Evolutionary conservation across 2,888 invertebrate genomes (phyloP).

Genomic region (Lissocephala sabroskyi): DNA sequence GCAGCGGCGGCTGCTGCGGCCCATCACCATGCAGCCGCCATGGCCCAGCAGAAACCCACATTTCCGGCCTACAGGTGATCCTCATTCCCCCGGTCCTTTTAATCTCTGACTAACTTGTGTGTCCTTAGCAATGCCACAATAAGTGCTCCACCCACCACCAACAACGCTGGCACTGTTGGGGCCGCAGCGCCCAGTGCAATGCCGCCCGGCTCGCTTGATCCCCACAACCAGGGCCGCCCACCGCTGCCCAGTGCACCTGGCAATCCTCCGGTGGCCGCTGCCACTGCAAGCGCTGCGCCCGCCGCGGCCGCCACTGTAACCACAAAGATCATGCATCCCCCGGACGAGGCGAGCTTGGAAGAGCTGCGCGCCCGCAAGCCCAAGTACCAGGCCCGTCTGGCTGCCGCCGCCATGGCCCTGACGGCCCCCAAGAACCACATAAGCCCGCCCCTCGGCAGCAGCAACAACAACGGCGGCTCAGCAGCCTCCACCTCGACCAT

Average conservation of each 20-base stretch:
- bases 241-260: conserved; percentile 20
- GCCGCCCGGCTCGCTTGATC: conserved; percentile 42
- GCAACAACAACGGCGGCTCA: conserved; percentile 24
- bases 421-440: conserved; percentile 24
- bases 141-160: conserved; percentile 81
- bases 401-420: conserved; percentile 42
- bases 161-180: conserved; percentile 70
- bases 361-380: conserved; percentile 83
- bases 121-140: conserved; percentile 80
- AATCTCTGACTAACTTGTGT: background rate
- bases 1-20: conserved; percentile 73
- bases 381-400: conserved; percentile 77
- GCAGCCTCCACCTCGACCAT: conserved; percentile 73
- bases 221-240: conserved; percentile 47
- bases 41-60: conserved; percentile 80
- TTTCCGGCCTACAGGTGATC: conserved; percentile 85
- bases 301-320: conserved; percentile 85
- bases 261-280: no score
- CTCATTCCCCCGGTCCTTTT: background rate
- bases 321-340: conserved; percentile 93
- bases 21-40: conserved; percentile 66
- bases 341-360: conserved; percentile 92
- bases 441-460: conserved; percentile 35
- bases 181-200: conserved; percentile 71
- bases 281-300: conserved; percentile 58